phyloP scores from a whole-genome alignment of 2,113 vertebrate genomes.

The Athene noctua region DNA sequence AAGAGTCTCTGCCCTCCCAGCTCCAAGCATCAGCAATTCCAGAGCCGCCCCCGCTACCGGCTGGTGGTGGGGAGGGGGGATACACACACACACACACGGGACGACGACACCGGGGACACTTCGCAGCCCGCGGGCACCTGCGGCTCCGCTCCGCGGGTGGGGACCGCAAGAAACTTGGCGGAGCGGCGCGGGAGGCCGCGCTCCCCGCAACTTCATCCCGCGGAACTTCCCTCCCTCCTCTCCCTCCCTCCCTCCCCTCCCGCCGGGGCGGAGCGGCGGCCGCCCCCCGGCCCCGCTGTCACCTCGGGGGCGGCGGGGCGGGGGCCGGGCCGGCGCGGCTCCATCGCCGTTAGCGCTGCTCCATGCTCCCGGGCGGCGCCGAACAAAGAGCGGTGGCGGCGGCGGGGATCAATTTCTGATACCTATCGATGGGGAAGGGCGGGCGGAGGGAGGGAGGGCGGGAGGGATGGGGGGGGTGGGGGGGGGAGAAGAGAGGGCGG shows the following conservation, averaged over 20 bases:
- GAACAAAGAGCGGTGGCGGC: slow-evolving; percentile 87
- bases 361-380: slow-evolving; percentile 82
- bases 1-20: neutral
- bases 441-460: slow-evolving; percentile 13
- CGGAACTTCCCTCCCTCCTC: slow-evolving; percentile 16
- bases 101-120: neutral
- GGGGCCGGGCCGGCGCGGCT: slow-evolving; percentile 54
- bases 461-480: neutral
- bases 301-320: slow-evolving; percentile 50
- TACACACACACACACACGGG: neutral
- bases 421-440: slow-evolving; percentile 85
- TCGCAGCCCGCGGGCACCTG: neutral
- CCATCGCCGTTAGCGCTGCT: slow-evolving; percentile 73
- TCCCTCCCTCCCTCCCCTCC: neutral
- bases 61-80: no score
- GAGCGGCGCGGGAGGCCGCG: slow-evolving; percentile 8
- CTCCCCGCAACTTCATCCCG: slow-evolving; percentile 45
- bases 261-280: slow-evolving; percentile 61
- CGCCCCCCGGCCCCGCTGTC: neutral
- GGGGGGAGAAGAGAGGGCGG: neutral
- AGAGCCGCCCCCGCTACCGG: neutral
- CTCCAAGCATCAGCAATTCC: neutral
- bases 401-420: slow-evolving; percentile 89
- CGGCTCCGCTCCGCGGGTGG: neutral
- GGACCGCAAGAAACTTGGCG: slow-evolving; percentile 20